Evolutionary conservation across 37 sponge, comb jelly and placozoan genomes (phyloP).

Genomic region (Bolinopsis microptera): DNA sequence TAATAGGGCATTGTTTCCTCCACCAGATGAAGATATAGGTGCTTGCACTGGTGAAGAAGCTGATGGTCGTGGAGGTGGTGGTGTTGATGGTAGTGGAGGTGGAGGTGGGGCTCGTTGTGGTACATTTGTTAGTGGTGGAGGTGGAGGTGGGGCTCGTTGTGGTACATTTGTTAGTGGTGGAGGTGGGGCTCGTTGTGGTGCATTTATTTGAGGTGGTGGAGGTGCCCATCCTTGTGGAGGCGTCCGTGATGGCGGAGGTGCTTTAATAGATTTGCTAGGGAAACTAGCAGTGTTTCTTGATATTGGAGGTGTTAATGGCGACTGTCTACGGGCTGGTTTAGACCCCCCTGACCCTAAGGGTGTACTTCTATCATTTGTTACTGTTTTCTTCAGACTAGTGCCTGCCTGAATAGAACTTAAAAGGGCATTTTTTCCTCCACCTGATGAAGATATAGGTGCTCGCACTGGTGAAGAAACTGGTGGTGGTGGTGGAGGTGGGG

Average conservation of each 20-base stretch:
- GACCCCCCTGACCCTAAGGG: background rate
- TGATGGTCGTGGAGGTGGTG: background rate
- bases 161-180: background rate
- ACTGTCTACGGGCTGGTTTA: background rate
- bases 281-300: background rate
- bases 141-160: background rate
- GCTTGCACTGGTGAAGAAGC: background rate
- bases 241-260: too few relatives aligned
- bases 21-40: background rate
- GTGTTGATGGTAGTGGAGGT: background rate
- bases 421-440: background rate
- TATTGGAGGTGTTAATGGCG: background rate
- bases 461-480: background rate
- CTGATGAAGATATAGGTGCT: slow-evolving; percentile 3
- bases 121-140: too few relatives aligned
- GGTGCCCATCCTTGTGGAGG: background rate
- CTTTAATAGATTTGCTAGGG: too few relatives aligned
- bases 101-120: slow-evolving; percentile 2
- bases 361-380: slow-evolving; percentile 27
- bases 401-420: slow-evolving; percentile 14
- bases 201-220: background rate
- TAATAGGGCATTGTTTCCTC: background rate
- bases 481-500: background rate
- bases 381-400: slow-evolving; percentile 3
- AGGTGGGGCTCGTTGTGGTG: background rate